Base-by-base conservation (phyloP, 2,888 invertebrate genomes). In the Andrena fulva region DNA sequence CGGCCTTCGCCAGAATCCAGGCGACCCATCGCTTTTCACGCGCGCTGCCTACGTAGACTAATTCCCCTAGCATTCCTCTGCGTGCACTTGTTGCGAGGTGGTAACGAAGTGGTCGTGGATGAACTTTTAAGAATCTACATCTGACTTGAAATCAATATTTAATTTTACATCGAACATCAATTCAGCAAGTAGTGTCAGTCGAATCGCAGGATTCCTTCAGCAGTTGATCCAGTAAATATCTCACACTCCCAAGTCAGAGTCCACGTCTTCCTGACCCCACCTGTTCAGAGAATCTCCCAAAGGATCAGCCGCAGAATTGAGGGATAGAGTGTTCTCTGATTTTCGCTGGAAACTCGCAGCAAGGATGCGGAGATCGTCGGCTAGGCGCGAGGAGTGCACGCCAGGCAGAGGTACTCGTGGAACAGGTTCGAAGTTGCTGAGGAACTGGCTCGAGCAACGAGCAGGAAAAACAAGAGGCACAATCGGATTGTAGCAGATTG, bases 381-480 rank as follows among this genome's bases (percentile, higher is more conserved):
- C 63, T 77, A 80, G 72, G 75, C 71, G 54, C 59, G 52, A 35
- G 81, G 42, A 7, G 60, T 16, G 76, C 63, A 69, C 66, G 67
- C 71, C 42, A 33, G 86, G 87, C 86, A 88, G 85, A 89, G 74
- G 89, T 80, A 84, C 87, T 85, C 86, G 87, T 81, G 88, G 78
- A 92, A 92, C 93, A 92, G 92, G 92, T 93, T 93, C 91, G 92
- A 90, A 88, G 91, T 88, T 90, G 91, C 87, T 85, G 84, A 86
- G 86, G 90, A 90, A 89, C 91, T 87, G 87, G 89, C 90, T 56
- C 89, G 86, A 87, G 88, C 91, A 86, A 86, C 90, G 86, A 89
- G 89, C 84, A 90, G 89, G 91, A 92, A 91, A 92, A 92, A 92
- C 91, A 91, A 92, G 92, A 92, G 91, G 92, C 91, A 92, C 92